phyloP scores from a whole-genome alignment of 1,140 invertebrate genomes.

The Platyscapa corneri region DNA sequence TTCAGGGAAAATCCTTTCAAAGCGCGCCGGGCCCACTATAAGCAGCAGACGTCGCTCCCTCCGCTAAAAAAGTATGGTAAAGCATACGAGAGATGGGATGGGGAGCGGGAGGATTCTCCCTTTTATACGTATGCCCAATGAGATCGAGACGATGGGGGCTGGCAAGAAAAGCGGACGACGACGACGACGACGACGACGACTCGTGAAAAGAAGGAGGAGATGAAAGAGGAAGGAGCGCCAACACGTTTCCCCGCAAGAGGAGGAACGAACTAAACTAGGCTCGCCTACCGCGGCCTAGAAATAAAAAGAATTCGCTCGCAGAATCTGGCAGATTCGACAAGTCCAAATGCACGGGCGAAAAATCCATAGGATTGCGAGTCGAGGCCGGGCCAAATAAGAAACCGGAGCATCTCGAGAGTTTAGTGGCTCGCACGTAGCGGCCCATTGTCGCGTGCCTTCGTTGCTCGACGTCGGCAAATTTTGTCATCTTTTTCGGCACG shows the following conservation, averaged over 20 bases:
- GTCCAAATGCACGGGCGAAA: constrained; percentile 61
- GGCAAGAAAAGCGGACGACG: constrained; percentile 46
- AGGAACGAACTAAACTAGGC: neutral
- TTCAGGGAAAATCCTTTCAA: constrained; percentile 58
- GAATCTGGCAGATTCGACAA: constrained; percentile 67
- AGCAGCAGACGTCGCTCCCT: neutral
- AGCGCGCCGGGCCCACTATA: constrained; percentile 17
- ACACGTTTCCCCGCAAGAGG: neutral
- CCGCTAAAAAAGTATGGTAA: neutral
- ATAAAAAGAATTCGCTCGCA: neutral
- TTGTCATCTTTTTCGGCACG: constrained; percentile 61
- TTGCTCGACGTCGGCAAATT: constrained; percentile 64
- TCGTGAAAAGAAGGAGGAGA: neutral
- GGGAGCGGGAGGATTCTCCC: neutral
- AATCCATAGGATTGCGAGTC: neutral
- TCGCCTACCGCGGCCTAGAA: neutral
- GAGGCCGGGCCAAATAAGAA: neutral
- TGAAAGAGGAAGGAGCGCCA: neutral
- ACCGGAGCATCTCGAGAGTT: neutral
- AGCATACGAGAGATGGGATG: neutral
- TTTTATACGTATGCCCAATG: constrained; percentile 9
- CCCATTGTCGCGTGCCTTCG: constrained; percentile 69
- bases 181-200: constrained; percentile 5
- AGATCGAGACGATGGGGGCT: constrained; percentile 48
- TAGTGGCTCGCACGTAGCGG: constrained; percentile 41